Conservation (phyloP, 2,113 vertebrate genomes). For the Bos indicus region DNA sequence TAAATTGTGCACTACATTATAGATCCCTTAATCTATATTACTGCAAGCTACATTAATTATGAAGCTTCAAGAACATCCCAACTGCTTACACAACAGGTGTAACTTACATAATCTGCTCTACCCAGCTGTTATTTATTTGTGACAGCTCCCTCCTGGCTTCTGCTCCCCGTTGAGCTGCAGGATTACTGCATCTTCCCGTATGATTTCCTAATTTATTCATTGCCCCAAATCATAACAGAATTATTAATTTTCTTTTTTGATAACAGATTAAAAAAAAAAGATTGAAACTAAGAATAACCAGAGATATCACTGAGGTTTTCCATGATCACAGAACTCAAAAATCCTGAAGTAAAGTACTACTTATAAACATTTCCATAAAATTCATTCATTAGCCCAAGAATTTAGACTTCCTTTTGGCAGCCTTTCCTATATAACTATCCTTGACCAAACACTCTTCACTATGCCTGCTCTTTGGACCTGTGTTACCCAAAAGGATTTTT, state of each 20-base stretch:
- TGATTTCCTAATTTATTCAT: neutral
- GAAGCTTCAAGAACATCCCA: constrained; percentile 27
- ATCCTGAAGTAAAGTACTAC: constrained; percentile 6
- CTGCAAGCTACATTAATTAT: constrained; percentile 42
- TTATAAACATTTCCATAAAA: constrained; percentile 19
- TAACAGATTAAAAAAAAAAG: neutral
- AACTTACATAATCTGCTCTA: constrained; percentile 46
- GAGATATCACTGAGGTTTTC: neutral
- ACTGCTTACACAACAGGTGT: constrained; percentile 46
- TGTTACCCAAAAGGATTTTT: constrained; percentile 10
- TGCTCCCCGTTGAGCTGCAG: constrained; percentile 10
- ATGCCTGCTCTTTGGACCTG: neutral
- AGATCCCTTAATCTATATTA: constrained; percentile 19
- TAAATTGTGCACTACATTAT: constrained; percentile 9
- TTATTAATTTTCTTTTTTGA: constrained; percentile 5
- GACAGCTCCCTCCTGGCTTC: constrained; percentile 37
- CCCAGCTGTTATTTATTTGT: constrained; percentile 52
- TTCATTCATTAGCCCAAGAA: neutral
- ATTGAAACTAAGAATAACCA: constrained; percentile 4
- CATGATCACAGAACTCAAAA: neutral
- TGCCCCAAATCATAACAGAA: constrained; percentile 6
- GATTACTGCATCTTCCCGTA: constrained; percentile 10
- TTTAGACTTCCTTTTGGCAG: neutral
- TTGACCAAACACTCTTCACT: constrained; percentile 1
- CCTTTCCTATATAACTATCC: neutral